Evolutionary conservation across 2,797 vertebrate genomes (phyloP).

Genomic region (Leontocebus nigricollis): DNA sequence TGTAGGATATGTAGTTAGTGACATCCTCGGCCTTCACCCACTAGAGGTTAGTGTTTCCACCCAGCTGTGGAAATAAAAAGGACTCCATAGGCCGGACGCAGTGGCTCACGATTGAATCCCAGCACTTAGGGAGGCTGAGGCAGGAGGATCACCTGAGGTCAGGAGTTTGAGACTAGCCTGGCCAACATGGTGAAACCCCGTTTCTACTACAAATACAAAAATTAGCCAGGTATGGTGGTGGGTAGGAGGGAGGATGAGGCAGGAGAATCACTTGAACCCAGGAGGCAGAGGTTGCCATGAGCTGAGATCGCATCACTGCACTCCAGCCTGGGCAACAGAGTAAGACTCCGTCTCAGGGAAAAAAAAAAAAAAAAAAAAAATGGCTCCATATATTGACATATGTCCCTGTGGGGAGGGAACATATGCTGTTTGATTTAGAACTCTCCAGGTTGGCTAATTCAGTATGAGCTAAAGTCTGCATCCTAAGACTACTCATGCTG

Average conservation of each 20-base stretch:
- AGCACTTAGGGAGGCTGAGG: neutral
- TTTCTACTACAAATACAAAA: neutral
- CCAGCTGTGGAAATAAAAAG: neutral
- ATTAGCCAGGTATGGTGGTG: neutral
- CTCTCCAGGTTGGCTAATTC: neutral
- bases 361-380: neutral
- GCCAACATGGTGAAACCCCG: neutral
- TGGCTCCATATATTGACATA: neutral
- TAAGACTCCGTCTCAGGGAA: neutral
- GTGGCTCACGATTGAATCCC: neutral
- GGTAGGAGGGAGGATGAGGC: neutral
- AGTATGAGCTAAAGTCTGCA: neutral
- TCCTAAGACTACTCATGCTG: too few relatives aligned
- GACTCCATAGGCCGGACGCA: fast-evolving
- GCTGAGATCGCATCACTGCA: neutral
- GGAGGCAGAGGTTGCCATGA: neutral
- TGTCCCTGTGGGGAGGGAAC: neutral
- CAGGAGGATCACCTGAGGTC: neutral
- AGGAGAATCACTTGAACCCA: neutral
- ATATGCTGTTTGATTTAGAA: neutral
- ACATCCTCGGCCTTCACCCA: neutral
- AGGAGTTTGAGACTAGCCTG: neutral
- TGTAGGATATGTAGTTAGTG: neutral
- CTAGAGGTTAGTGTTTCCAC: neutral
- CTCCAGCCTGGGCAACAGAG: neutral